phyloP scores from a whole-genome alignment of 1,140 invertebrate species.

The Tetragnatha versicolor region DNA sequence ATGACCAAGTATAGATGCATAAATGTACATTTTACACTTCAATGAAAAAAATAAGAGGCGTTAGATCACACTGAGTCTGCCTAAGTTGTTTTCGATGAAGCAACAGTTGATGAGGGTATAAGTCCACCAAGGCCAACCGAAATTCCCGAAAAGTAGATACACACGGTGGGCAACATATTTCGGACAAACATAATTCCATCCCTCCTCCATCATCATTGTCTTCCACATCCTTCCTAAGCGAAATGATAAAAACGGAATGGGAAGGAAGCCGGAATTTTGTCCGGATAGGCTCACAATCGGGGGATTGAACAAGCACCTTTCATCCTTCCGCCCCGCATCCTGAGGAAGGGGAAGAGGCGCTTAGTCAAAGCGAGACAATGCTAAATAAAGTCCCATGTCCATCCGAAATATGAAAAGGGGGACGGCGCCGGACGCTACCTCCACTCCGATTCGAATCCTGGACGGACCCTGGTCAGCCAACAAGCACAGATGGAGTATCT shows the following conservation, averaged over 20 bases:
- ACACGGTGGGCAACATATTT: no score
- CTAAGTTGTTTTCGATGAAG: no score
- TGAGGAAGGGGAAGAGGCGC: slow-evolving; percentile 49
- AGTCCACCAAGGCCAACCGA: not conserved
- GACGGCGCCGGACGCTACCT: slow-evolving; percentile 3
- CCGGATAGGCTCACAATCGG: slow-evolving; percentile 43
- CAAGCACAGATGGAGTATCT: no score
- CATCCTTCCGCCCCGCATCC: slow-evolving; percentile 36
- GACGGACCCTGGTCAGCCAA: no score
- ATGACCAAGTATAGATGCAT: no score
- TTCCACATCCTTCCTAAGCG: slow-evolving; percentile 38
- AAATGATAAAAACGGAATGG: slow-evolving; percentile 14
- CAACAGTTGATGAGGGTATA: no score
- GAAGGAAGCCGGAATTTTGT: slow-evolving; percentile 36
- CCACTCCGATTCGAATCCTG: not conserved
- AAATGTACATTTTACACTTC: no score
- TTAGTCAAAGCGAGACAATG: slow-evolving; percentile 53
- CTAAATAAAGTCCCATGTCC: slow-evolving; percentile 43
- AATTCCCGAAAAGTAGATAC: not conserved
- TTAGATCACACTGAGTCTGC: no score
- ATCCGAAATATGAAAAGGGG: slow-evolving; percentile 31
- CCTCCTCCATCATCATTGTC: no score
- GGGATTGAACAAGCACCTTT: slow-evolving; percentile 12
- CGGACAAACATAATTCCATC: no score
- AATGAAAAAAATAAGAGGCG: no score